Evolutionary conservation across 2,113 vertebrate genomes (phyloP).

Genomic region (Cyprinodon variegatus): DNA sequence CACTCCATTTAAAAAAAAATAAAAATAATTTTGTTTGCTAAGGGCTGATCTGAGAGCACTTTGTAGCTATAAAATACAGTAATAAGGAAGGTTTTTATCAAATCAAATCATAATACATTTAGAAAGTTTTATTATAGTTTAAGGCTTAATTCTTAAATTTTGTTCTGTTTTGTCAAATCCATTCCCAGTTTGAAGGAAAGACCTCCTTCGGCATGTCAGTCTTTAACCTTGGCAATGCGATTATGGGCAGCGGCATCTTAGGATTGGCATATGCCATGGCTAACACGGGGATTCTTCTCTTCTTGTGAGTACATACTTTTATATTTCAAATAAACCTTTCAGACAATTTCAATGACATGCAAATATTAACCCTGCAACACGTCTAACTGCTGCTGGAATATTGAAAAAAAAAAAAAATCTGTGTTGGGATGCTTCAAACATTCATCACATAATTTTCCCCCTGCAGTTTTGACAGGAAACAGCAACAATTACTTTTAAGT

Average conservation of each 20-base stretch:
- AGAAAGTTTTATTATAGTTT: not conserved
- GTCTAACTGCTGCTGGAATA: too few species aligned
- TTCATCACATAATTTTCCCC: too few species aligned
- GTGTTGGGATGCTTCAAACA: too few species aligned
- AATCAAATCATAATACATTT: not conserved
- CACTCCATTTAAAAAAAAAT: too few species aligned
- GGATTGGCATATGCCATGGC: constrained; percentile 98
- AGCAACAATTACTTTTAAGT: too few species aligned
- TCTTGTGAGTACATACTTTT: constrained; percentile 87
- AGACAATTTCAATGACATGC: not conserved
- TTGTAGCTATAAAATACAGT: not conserved
- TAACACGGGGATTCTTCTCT: constrained; percentile 95
- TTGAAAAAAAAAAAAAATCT: too few species aligned
- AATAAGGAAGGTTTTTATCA: not conserved
- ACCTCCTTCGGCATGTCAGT: constrained; percentile 98
- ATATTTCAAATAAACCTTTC: not conserved
- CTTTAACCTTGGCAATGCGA: constrained; percentile 98
- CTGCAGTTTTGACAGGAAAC: too few species aligned
- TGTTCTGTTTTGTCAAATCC: not conserved
- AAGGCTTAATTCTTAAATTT: not conserved
- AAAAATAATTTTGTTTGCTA: not conserved
- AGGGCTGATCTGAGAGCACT: not conserved
- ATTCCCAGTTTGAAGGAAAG: constrained; percentile 94
- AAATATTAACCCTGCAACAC: too few species aligned
- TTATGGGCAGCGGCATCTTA: constrained; percentile 98